A percentile compares a stretch with the other conserved stretches of the same genome.
Conservation (phyloP, 2,888 invertebrate genomes). For the Drosophila nr. perissopoda region DNA sequence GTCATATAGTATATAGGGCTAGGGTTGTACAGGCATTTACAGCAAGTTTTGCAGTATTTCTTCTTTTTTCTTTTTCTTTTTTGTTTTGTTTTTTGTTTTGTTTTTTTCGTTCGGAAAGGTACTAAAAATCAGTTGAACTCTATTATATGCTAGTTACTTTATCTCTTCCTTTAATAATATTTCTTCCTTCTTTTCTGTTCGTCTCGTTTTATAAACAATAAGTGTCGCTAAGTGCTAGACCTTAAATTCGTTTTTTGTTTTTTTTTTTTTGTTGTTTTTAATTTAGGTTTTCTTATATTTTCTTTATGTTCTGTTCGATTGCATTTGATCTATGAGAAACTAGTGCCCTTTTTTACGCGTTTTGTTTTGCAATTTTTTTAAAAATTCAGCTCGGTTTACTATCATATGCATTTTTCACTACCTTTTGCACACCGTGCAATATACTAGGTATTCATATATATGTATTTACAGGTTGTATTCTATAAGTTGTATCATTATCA, state of each 20-base stretch:
- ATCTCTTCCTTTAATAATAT: conserved; percentile 35
- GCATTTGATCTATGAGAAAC: conserved; percentile 61
- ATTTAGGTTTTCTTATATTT: conserved; percentile 14
- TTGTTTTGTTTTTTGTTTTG: conserved; percentile 25
- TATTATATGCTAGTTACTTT: conserved; percentile 59
- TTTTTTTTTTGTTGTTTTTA: conserved; percentile 43
- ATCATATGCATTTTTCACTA: conserved; percentile 63
- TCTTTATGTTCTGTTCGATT: conserved; percentile 45
- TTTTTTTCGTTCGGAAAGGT: conserved; percentile 63
- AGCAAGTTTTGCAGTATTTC: conserved; percentile 50
- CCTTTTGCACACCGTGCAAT: conserved; percentile 39
- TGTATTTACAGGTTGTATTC: conserved; percentile 66
- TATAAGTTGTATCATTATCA: conserved; percentile 48
- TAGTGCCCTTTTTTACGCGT: conserved; percentile 37
- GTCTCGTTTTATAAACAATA: conserved; percentile 76
- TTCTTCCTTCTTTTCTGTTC: conserved; percentile 24
- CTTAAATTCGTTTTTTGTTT: conserved; percentile 78
- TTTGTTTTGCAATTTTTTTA: conserved; percentile 29
- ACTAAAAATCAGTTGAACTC: conserved; percentile 80
- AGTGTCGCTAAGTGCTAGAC: conserved; percentile 76
- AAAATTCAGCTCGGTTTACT: conserved; percentile 75
- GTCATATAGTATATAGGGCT: conserved; percentile 26
- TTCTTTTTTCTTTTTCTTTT: not conserved
- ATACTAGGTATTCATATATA: conserved; percentile 53
- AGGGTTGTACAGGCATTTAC: conserved; percentile 72